A percentile compares a stretch with the other conserved stretches of the same genome.
phyloP scores from a whole-genome alignment of 2,888 invertebrate species.

The Phlogophora meticulosa region DNA sequence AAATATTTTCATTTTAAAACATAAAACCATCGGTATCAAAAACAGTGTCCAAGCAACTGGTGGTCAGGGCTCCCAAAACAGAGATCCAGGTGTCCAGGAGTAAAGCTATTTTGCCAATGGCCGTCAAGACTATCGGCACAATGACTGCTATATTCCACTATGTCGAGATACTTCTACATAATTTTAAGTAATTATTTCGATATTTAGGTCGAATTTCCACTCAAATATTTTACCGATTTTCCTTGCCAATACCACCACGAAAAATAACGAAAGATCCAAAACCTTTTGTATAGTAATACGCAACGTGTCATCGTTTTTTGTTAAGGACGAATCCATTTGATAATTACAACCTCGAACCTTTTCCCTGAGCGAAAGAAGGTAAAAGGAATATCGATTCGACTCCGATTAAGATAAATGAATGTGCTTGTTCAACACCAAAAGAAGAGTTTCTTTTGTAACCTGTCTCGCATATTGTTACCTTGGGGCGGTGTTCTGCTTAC shows the following conservation, averaged over 20 bases:
- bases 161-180: background rate
- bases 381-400: conserved; percentile 48
- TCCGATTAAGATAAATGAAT: conserved; percentile 49
- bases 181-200: no score
- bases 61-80: no score
- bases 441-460: conserved; percentile 34
- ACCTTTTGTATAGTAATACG: conserved; percentile 7
- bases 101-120: no score
- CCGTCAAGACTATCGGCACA: no score
- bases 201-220: no score
- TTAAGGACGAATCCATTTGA: conserved; percentile 34
- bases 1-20: no score
- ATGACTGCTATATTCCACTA: no score
- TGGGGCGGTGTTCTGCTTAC: background rate
- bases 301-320: conserved; percentile 38
- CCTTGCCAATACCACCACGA: conserved; percentile 1
- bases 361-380: conserved; percentile 14
- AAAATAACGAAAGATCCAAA: conserved; percentile 18
- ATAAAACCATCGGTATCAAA: no score
- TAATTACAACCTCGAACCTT: conserved; percentile 25
- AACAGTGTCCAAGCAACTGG: no score
- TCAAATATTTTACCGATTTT: background rate
- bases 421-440: conserved; percentile 33
- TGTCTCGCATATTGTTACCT: conserved; percentile 16
- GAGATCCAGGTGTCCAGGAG: no score